Conservation (phyloP, 2,797 vertebrate species). For the Clarias laeviceps region DNA sequence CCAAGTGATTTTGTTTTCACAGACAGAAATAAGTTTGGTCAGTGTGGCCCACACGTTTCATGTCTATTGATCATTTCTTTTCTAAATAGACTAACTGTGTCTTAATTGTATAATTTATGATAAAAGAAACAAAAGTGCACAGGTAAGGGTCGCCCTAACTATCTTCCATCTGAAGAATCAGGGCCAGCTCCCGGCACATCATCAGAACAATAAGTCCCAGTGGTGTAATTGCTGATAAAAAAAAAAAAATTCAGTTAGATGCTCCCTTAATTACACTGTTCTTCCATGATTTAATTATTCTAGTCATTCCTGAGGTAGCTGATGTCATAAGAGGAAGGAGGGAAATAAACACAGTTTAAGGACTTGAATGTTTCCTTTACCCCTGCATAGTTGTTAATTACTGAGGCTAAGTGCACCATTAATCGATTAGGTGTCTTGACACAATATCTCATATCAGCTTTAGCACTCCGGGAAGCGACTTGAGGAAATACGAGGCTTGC, state of each 20-base stretch:
- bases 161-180: neutral
- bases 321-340: slow-evolving; percentile 20
- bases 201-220: neutral
- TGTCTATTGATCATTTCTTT: neutral
- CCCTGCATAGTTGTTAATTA: slow-evolving; percentile 76
- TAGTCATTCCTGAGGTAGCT: slow-evolving; percentile 13
- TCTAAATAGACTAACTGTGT: neutral
- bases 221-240: neutral
- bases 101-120: neutral
- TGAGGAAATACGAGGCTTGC: slow-evolving; percentile 69
- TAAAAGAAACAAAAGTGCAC: neutral
- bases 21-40: neutral
- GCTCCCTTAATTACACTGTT: slow-evolving; percentile 28
- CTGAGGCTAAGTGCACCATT: slow-evolving; percentile 77
- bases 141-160: neutral
- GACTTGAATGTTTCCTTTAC: slow-evolving; percentile 58
- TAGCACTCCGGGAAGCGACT: slow-evolving; percentile 57
- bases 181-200: neutral
- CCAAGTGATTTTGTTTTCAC: neutral
- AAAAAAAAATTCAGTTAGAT: neutral
- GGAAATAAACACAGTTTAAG: slow-evolving; percentile 21
- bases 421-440: slow-evolving; percentile 75
- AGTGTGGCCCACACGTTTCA: neutral
- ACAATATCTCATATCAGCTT: slow-evolving; percentile 74
- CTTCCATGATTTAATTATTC: slow-evolving; percentile 29